Conservation (phyloP, 2,797 vertebrate genomes). For the Sebastes baramenuke region DNA sequence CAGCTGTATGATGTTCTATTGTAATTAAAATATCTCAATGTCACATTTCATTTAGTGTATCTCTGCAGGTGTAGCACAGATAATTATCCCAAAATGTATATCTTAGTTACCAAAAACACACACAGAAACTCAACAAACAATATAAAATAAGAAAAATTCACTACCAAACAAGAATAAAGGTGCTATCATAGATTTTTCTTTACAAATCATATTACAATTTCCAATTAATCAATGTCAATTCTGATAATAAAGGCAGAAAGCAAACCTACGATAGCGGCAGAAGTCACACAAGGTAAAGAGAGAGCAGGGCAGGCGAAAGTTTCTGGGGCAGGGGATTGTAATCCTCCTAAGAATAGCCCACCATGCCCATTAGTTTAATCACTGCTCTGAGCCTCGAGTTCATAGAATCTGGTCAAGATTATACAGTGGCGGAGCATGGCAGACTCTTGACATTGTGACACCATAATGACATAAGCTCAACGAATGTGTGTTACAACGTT, state of each 20-base stretch:
- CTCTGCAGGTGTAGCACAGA: neutral
- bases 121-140: neutral
- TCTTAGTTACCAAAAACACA: neutral
- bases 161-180: neutral
- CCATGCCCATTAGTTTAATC: slow-evolving; percentile 1
- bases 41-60: neutral
- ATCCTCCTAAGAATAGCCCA: slow-evolving; percentile 49
- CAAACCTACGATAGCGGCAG: neutral
- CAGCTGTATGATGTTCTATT: neutral
- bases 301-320: neutral
- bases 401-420: slow-evolving; percentile 8
- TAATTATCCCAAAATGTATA: neutral
- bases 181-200: neutral
- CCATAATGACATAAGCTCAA: neutral
- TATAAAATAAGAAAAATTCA: neutral
- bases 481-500: neutral
- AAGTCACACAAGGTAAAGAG: neutral
- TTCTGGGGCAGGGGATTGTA: slow-evolving; percentile 15
- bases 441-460: slow-evolving; percentile 18
- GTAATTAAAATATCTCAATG: neutral
- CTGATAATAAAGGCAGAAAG: neutral
- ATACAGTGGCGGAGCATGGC: neutral
- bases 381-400: neutral
- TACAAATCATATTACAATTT: neutral
- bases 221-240: neutral